These are phyloP conservation scores for Chloroceryle inda DNA, from an alignment of 2,797 vertebrate genomes.

Conservation along the genomic window DNA sequence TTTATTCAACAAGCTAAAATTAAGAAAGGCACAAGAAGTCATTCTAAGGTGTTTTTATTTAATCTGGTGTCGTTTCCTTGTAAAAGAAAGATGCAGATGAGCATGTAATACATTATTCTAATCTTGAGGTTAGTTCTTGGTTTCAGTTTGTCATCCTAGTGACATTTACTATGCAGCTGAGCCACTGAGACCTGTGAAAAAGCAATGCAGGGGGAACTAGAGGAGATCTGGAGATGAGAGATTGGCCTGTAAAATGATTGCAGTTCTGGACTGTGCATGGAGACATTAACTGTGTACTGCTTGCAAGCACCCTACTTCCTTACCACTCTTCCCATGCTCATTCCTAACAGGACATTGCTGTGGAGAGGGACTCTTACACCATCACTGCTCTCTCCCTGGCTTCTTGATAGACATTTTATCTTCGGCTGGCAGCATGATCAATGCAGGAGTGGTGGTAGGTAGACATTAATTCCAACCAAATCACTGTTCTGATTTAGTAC, in stretches of 20 bases:
- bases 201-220: not conserved
- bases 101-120: not conserved
- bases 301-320: not conserved
- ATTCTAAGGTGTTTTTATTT: not conserved
- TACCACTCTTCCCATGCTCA: not conserved
- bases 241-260: not conserved
- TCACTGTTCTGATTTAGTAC: not conserved
- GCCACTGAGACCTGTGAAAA: not conserved
- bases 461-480: slow-evolving; percentile 12
- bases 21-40: not conserved
- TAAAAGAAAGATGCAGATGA: not conserved
- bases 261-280: not conserved
- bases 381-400: not conserved
- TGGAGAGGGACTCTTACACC: not conserved
- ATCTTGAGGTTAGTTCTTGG: not conserved
- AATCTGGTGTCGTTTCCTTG: not conserved
- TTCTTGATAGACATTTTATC: not conserved
- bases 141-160: not conserved
- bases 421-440: slow-evolving; percentile 1
- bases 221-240: not conserved
- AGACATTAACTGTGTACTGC: not conserved
- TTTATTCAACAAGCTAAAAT: not conserved
- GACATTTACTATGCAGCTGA: not conserved
- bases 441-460: not conserved
- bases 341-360: not conserved